Evolutionary conservation across 2,113 vertebrate species (phyloP), one percentile per base, ranked within the genome.

Genomic region (Platichthys flesus): DNA sequence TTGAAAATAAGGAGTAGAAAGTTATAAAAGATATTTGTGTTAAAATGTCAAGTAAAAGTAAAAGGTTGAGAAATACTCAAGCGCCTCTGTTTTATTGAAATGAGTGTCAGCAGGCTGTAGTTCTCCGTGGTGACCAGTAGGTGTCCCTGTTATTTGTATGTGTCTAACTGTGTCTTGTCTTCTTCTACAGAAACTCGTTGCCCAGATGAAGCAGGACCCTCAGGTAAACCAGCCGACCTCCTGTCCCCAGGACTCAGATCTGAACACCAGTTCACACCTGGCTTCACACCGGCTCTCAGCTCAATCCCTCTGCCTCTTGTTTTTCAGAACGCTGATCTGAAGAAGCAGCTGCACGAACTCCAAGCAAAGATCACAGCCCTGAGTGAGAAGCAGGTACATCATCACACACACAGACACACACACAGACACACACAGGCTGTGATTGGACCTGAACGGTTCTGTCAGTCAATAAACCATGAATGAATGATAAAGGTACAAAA

Each of bases 171-270:
- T 78, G 56, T 57, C 76, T 24, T 89, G 18, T 90, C 63, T 93
- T 84, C 84, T 69, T 93, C 74, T 88, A 80, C 92, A 99, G 98
- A 99, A 99, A 98, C 90, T 99, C 91, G 97, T 99, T 90, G 96
- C 98, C 89, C 97, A 99, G 92, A 99, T 99, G 98, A 99, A 99
- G 90, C 98, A 99, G 94, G 97, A 99, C 93, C 97, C 98, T 66
- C 97, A 99, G 97, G 98, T 99, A 96, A 12, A 8, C 9, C 24
- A 28, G 2, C 56, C 4, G 4, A 9, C 15, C 9, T 16, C 24
- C 24, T 24, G 24, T 24, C 24, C 2, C 24, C 24, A 24, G 24
- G 24, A 24, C 24, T 24, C 24, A 0, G 24, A 24, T 24, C 24
- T 2, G 24, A 24, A 24, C 24, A 24, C 24, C 12, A 4, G 7